Conservation (phyloP, 1,140 invertebrate species). For the Drosophila nannoptera region DNA sequence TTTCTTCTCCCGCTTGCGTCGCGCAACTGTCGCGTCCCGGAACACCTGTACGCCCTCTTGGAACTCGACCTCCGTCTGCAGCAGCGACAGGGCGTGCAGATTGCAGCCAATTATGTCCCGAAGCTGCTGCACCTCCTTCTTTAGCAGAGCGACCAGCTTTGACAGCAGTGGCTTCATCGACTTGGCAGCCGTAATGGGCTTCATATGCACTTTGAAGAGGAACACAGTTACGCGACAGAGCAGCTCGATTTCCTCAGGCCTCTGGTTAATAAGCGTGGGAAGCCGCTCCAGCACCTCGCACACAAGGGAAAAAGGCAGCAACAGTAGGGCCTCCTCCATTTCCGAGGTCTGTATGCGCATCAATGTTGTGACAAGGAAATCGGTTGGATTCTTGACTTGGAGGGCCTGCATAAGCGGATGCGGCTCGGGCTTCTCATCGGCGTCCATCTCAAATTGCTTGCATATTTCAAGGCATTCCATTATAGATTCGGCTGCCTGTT, state of each 20-base stretch:
- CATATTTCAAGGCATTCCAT: slow-evolving; percentile 92
- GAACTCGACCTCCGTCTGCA: slow-evolving; percentile 89
- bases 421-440: slow-evolving; percentile 80
- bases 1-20: slow-evolving; percentile 85
- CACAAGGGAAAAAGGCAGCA: slow-evolving; percentile 91
- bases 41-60: slow-evolving; percentile 91
- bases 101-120: slow-evolving; percentile 94
- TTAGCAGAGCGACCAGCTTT: slow-evolving; percentile 57
- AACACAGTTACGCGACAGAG: slow-evolving; percentile 87
- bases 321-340: slow-evolving; percentile 91
- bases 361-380: slow-evolving; percentile 91
- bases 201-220: slow-evolving; percentile 91
- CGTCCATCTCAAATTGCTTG: slow-evolving; percentile 83
- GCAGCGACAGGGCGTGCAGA: slow-evolving; percentile 88
- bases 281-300: slow-evolving; percentile 88
- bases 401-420: slow-evolving; percentile 90
- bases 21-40: slow-evolving; percentile 86
- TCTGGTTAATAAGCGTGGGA: slow-evolving; percentile 83
- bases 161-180: slow-evolving; percentile 85
- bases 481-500: slow-evolving; percentile 93
- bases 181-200: slow-evolving; percentile 87
- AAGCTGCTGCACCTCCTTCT: slow-evolving; percentile 52
- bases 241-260: slow-evolving; percentile 87
- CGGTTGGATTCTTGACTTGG: slow-evolving; percentile 84
- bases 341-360: slow-evolving; percentile 90